Evolutionary conservation across 2,797 vertebrate species (phyloP).

Genomic region (Micromesistius poutassou): DNA sequence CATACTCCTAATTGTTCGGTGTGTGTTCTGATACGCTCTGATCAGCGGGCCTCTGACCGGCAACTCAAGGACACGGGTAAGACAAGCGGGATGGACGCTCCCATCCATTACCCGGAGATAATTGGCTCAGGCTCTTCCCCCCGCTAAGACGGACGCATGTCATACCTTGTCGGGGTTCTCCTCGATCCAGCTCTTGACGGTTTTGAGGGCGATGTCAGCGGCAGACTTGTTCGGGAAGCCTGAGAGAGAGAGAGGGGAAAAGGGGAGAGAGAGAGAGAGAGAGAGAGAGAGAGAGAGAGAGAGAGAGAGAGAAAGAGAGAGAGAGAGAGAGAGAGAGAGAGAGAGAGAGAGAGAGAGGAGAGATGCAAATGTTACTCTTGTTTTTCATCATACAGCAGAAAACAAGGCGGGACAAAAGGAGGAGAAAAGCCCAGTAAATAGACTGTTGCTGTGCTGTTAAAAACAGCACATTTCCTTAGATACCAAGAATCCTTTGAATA

Average conservation of each 20-base stretch:
- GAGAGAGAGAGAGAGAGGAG: too few species aligned
- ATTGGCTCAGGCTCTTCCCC: background rate
- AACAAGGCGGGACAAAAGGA: background rate
- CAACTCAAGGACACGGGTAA: constrained; percentile 16
- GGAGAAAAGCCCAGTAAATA: background rate
- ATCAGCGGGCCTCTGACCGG: constrained; percentile 30
- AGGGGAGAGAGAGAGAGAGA: constrained; percentile 10
- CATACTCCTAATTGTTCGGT: background rate
- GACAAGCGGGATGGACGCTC: background rate
- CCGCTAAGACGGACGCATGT: background rate
- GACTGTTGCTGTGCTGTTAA: background rate
- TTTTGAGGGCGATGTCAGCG: constrained; percentile 87
- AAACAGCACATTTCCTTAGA: background rate
- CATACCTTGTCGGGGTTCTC: constrained; percentile 88
- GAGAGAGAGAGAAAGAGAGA: too few species aligned
- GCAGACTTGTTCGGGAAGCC: constrained; percentile 97
- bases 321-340: too few species aligned
- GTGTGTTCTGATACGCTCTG: constrained; percentile 31
- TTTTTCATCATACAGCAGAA: background rate
- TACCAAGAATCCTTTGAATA: constrained; percentile 38
- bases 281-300: too few species aligned
- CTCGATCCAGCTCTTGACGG: constrained; percentile 86
- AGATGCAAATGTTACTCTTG: background rate
- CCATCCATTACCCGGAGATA: background rate
- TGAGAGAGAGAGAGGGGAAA: constrained; percentile 48